Conservation (phyloP, 2,888 invertebrate species). For the Philopedon plagiatum region DNA sequence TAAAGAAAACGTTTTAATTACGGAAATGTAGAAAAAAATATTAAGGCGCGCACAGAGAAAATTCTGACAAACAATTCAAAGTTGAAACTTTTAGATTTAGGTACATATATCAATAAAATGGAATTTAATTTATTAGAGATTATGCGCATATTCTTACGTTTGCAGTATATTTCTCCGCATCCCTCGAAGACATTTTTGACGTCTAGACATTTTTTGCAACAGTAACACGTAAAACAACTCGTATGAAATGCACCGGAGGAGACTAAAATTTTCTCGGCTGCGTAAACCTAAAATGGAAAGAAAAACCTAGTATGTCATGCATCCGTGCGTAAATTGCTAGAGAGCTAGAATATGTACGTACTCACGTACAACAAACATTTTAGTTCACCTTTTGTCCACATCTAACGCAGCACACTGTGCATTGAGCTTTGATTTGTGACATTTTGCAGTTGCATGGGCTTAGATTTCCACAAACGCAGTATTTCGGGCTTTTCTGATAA, state of each 20-base stretch:
- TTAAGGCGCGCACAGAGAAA: no score
- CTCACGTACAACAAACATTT: no score
- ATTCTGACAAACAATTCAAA: no score
- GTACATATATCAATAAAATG: no score
- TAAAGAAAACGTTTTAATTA: slow-evolving; percentile 27
- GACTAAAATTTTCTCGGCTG: slow-evolving; percentile 66
- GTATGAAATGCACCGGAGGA: slow-evolving; percentile 70
- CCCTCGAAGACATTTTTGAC: slow-evolving; percentile 69
- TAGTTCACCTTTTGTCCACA: slow-evolving; percentile 59
- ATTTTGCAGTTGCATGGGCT: slow-evolving; percentile 56
- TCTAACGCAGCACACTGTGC: slow-evolving; percentile 54
- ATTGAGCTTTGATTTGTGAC: slow-evolving; percentile 52
- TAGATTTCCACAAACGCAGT: slow-evolving; percentile 51
- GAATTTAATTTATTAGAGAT: no score
- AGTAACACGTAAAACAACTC: slow-evolving; percentile 71
- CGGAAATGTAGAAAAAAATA: no score
- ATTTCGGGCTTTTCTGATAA: slow-evolving; percentile 28
- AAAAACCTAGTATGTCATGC: no score
- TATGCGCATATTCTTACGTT: slow-evolving; percentile 64
- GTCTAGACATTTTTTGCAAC: slow-evolving; percentile 70
- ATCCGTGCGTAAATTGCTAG: no score
- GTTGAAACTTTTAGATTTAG: no score
- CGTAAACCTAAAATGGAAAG: slow-evolving; percentile 61
- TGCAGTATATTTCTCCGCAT: slow-evolving; percentile 71
- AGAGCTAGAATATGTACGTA: no score